Evolutionary conservation across 1,140 invertebrate genomes (phyloP), one percentile per base, ranked within the genome.

Genomic region (Hirudo medicinalis): DNA sequence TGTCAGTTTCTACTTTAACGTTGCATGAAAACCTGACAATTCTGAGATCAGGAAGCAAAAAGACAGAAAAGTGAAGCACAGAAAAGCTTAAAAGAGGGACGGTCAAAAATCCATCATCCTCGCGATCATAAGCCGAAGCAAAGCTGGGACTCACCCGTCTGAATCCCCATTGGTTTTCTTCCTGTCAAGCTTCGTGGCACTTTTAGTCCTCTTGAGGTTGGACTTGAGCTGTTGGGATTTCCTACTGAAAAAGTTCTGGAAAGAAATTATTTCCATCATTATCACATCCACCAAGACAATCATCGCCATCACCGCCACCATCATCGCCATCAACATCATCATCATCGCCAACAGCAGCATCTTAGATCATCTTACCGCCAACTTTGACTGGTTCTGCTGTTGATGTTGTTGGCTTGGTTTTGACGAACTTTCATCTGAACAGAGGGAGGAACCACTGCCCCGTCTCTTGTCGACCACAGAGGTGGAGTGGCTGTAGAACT

Each of bases 221-320:
- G 75, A 76, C 79, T 91, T 87, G 83, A 89, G 90, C 72, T 89
- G 90, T 20, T 63, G 57, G 29, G 57, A 63, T 79, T 91, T 86
- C 85, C 92, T 92, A 69, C 89, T 90, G 85, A 94, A 94, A 86
- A 94, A 94, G 80, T 89, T 90, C 87, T 88, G 82, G 6, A 81
- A 80, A 22, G 54, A 69, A 60, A 70, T 49, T 49, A 49, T 49
- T 49, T 49, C 11, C 43, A 49, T 13, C 43, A 17, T 49, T 49
- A 15, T 49, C 9, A 49, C 43, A 8, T 49, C 43, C 9, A 5
- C 11, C 11, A 49, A 49, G 43, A 9, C 9, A 49, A 17, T 49
- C 9, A 17, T 40, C 40, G 40, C 40, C 11, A 6, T 11, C 40
- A 40, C 40, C 40, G 11, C 40, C 40, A 40, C 11, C 11, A 40